Evolutionary conservation across 37 sponge, comb jelly and placozoan species (phyloP).

Genomic region (Chondrilla cf. caribensis): DNA sequence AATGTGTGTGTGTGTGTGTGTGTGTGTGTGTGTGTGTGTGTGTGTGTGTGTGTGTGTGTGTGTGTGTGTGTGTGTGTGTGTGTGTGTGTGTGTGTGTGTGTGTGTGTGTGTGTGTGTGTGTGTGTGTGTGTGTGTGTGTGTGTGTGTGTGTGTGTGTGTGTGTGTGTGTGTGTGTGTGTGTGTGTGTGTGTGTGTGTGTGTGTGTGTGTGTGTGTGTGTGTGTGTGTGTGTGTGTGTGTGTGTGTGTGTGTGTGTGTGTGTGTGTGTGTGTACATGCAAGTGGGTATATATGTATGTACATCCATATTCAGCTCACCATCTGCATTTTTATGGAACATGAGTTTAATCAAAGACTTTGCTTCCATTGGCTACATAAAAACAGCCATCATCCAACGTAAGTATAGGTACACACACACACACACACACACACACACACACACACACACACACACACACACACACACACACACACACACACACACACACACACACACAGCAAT

Average conservation of each 20-base stretch:
- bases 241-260: neutral
- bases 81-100: constrained; percentile 16
- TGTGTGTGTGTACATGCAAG: neutral
- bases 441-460: no score
- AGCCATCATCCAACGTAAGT: neutral
- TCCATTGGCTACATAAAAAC: constrained; percentile 61
- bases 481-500: neutral
- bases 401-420: neutral
- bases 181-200: neutral
- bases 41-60: neutral
- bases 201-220: neutral
- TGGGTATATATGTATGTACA: neutral
- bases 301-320: constrained; percentile 46
- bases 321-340: constrained; percentile 91
- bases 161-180: constrained; percentile 6
- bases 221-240: neutral
- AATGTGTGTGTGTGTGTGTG: neutral
- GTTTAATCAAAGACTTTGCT: constrained; percentile 73
- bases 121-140: constrained; percentile 13
- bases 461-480: no score
- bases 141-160: neutral
- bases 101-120: constrained; percentile 6
- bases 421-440: constrained; percentile 5
- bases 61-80: constrained; percentile 14
- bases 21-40: constrained; percentile 12